Evolutionary conservation across 2,888 invertebrate genomes (phyloP), one percentile per base, ranked within the genome.

Genomic region (Oligia latruncula): DNA sequence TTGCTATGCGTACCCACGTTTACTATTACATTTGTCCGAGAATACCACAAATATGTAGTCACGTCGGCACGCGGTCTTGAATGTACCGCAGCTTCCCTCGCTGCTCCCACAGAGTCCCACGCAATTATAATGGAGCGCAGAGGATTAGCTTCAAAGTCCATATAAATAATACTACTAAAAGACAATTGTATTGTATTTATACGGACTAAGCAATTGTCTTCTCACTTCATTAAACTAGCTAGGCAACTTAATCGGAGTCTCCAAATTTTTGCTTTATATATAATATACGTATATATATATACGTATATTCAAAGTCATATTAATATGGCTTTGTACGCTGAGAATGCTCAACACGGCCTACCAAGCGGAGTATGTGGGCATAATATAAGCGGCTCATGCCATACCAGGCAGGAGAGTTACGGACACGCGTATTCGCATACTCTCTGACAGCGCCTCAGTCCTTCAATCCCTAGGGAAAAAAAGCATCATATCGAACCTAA

Each of bases 161-260:
- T 92, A 91, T 90, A 90, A 90, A 91, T 92, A 92, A 90, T 91
- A 90, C 82, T 88, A 88, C 76, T 81, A 86, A 86, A 88, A 89
- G 82, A 87, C 86, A 88, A 88, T 89, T 89, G 80, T 85, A 83
- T 84, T 83, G 73, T 78, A 29, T 15, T n/a, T 79, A n/a, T 80
- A 78, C 79, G 82, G 81, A 81, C 78, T 79, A 81, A 89, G 85
- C 82, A 87, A 78, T 80, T 74, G 55, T 76, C 62, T 74, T 46
- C 65, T 71, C 43, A 60, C 13, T 71, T 23, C 23, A 52, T 35
- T 65, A 9, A 35, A 65, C 4, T 65, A 40, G 35, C 20, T 11
- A 40, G 5, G 23, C 65, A 40, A 65, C 11, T 40, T 11, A 23
- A 13, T 65, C 65, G 23, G 4, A 20, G 11, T 5, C 40, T 20